Evolutionary conservation across 2,797 vertebrate species (phyloP).

Genomic region (Brachyalestes nurse): DNA sequence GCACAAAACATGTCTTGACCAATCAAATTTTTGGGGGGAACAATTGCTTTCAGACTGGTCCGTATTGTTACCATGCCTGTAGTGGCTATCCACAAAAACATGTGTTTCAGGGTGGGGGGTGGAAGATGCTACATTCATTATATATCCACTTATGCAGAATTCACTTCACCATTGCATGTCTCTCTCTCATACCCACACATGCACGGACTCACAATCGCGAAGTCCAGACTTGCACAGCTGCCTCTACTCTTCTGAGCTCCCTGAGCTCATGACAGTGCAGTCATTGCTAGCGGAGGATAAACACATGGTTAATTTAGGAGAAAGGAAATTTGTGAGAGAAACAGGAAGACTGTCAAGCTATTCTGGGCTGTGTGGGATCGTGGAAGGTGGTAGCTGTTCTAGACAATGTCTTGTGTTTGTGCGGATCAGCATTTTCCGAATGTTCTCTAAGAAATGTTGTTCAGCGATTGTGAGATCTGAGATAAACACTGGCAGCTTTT

Average conservation of each 20-base stretch:
- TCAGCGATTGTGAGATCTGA: not conserved
- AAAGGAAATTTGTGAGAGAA: constrained; percentile 25
- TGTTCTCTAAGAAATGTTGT: not conserved
- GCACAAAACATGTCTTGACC: too few relatives aligned
- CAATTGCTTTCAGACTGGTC: not conserved
- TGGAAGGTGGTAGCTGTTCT: not conserved
- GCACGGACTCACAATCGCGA: not conserved
- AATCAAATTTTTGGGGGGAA: too few relatives aligned
- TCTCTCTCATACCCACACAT: not conserved
- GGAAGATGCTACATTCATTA: not conserved
- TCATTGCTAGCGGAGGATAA: constrained; percentile 20
- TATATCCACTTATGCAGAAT: not conserved
- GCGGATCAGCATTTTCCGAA: not conserved
- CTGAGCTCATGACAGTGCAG: not conserved
- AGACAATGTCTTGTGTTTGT: constrained; percentile 10
- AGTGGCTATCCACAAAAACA: not conserved
- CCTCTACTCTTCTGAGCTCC: constrained; percentile 7
- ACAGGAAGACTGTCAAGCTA: constrained; percentile 42
- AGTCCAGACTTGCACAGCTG: constrained; percentile 18
- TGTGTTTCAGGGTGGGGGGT: not conserved
- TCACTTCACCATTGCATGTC: not conserved
- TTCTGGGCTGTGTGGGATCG: constrained; percentile 45
- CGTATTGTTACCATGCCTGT: not conserved
- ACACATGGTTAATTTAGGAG: constrained; percentile 21
- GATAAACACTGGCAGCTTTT: constrained; percentile 6